A percentile compares a stretch with the other conserved stretches of the same genome.
Conservation (phyloP, 2,113 vertebrate species). For the Gavialis gangeticus region DNA sequence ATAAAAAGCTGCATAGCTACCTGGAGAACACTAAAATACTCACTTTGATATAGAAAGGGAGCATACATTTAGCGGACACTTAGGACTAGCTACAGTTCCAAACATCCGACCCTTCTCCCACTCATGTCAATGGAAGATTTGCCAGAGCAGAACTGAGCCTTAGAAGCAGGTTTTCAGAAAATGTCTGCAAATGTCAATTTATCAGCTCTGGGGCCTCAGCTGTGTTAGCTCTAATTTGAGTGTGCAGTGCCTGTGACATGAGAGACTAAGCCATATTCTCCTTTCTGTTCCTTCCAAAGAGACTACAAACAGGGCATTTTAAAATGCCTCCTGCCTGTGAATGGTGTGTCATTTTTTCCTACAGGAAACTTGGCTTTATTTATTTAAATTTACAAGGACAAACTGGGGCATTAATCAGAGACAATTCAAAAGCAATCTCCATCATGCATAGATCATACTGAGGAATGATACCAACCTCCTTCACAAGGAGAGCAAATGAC, state of each 20-base stretch:
- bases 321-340: background rate
- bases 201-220: background rate
- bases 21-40: conserved; percentile 23
- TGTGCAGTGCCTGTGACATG: background rate
- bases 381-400: conserved; percentile 3
- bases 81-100: conserved; percentile 2
- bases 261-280: background rate
- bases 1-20: conserved; percentile 40
- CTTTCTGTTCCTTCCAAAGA: background rate
- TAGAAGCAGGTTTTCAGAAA: background rate
- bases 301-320: background rate
- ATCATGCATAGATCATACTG: background rate
- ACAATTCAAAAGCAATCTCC: background rate
- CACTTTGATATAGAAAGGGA: conserved; percentile 8
- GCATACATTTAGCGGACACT: conserved; percentile 43
- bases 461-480: background rate
- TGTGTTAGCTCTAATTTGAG: background rate
- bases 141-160: background rate
- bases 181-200: background rate
- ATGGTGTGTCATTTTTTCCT: background rate
- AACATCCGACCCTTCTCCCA: background rate
- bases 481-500: background rate
- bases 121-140: conserved; percentile 6
- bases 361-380: conserved; percentile 20
- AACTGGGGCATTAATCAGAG: background rate